Evolutionary conservation across 2,113 vertebrate species (phyloP).

Genomic region (Calyptommatus sinebrachiatus): DNA sequence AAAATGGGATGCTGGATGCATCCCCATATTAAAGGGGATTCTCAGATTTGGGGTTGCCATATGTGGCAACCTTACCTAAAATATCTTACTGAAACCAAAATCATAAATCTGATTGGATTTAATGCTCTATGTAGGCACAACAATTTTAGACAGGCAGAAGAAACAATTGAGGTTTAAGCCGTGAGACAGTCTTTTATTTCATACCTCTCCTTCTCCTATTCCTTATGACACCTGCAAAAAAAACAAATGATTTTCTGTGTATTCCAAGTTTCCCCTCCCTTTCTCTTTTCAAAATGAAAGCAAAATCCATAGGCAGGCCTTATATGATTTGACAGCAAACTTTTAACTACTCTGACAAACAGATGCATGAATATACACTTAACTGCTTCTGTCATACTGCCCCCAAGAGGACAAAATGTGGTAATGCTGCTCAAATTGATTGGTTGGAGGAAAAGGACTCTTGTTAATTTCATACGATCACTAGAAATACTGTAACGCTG

Average conservation of each 20-base stretch:
- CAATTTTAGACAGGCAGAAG: too few species aligned
- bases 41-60: too few species aligned
- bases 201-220: not conserved
- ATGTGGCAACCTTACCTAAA: too few species aligned
- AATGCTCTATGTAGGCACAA: too few species aligned
- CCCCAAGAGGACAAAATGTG: conserved; percentile 22
- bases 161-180: too few species aligned
- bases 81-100: too few species aligned
- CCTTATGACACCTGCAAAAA: not conserved
- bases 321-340: not conserved
- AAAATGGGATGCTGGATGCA: too few species aligned
- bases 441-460: not conserved
- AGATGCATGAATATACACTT: not conserved
- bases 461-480: not conserved
- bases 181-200: too few species aligned
- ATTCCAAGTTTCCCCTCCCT: not conserved
- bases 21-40: too few species aligned
- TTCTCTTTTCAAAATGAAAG: conserved; percentile 24
- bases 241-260: not conserved
- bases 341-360: not conserved
- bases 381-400: conserved; percentile 9
- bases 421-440: not conserved
- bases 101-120: too few species aligned
- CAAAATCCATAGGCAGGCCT: not conserved
- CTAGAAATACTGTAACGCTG: not conserved